Conservation (phyloP, 2,113 vertebrate genomes). For the Plotosus lineatus region DNA sequence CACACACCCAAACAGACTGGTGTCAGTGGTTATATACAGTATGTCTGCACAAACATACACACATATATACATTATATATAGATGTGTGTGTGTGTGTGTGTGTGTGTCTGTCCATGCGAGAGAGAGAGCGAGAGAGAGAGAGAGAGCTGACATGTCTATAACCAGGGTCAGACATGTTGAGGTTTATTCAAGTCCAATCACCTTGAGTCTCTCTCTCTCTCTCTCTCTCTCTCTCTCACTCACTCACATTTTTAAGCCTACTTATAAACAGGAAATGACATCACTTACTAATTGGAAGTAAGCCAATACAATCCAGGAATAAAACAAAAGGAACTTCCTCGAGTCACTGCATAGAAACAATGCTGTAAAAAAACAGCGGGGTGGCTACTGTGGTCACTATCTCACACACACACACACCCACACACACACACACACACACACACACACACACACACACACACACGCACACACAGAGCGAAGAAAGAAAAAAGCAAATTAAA, state of each 20-base stretch:
- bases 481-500: background rate
- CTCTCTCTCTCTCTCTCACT: no score
- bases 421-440: background rate
- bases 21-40: no score
- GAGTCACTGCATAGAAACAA: constrained; percentile 21
- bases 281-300: constrained; percentile 34
- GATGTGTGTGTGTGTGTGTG: background rate
- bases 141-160: no score
- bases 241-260: no score
- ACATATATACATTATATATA: background rate
- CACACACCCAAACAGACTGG: background rate
- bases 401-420: background rate
- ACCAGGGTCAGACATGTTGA: no score
- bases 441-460: background rate
- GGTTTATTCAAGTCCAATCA: background rate
- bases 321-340: constrained; percentile 14
- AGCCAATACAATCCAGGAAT: constrained; percentile 34
- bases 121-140: no score
- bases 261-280: constrained; percentile 47
- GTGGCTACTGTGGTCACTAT: background rate
- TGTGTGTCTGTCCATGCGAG: background rate
- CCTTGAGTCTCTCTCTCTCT: background rate
- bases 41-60: no score
- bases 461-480: background rate
- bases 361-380: constrained; percentile 2